Conservation (phyloP, 2,113 vertebrate species). For the Chionomys nivalis region DNA sequence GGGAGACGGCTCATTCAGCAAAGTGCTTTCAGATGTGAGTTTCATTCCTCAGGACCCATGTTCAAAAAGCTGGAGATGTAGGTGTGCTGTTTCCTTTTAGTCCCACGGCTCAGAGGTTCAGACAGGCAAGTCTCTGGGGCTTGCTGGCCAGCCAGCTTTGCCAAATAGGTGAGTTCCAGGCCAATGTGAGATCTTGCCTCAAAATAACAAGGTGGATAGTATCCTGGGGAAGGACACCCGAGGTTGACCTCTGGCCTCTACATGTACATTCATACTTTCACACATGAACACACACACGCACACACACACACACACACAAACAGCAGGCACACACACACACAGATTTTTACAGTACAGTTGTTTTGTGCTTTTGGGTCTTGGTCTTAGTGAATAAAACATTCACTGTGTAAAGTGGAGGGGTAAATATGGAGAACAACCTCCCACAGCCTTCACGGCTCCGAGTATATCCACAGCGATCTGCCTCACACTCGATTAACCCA, state of each 20-base stretch:
- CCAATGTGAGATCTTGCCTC: neutral
- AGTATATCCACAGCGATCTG: neutral
- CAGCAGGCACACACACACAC: neutral
- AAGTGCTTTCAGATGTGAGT: neutral
- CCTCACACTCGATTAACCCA: neutral
- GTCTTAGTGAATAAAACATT: neutral
- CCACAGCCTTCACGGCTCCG: neutral
- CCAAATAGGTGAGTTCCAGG: neutral
- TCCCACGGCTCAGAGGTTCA: neutral
- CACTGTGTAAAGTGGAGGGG: neutral
- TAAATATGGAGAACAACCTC: neutral
- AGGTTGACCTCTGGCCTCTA: neutral
- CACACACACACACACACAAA: neutral
- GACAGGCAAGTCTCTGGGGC: neutral
- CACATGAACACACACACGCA: too few species aligned
- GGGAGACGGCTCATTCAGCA: neutral
- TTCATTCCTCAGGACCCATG: neutral
- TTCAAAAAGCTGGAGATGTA: neutral
- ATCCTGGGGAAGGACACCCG: neutral
- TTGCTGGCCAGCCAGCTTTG: neutral
- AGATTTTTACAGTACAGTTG: neutral
- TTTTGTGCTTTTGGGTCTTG: neutral
- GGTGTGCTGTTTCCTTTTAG: neutral
- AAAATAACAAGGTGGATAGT: neutral
- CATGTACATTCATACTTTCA: fast-evolving